Percentiles rank a stretch among this genome's conserved stretches.
Evolutionary conservation across 2,797 vertebrate genomes (phyloP).

Genomic region (Urosaurus nigricauda): DNA sequence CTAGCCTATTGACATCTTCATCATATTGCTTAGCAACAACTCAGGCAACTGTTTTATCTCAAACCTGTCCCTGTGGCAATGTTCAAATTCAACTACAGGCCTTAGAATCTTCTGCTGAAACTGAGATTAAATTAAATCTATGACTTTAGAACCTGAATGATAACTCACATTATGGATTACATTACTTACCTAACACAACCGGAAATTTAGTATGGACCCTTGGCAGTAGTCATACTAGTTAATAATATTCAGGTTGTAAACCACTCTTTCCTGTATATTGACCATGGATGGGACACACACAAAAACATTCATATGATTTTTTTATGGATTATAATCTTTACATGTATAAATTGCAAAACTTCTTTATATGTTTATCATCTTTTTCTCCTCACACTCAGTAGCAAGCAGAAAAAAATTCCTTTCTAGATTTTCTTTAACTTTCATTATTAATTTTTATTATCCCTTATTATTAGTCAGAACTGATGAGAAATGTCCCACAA

Average conservation of each 20-base stretch:
- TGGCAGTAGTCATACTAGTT: background rate
- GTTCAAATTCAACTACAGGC: background rate
- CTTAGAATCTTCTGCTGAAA: background rate
- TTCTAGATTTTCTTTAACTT: background rate
- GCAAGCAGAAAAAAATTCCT: background rate
- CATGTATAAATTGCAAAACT: background rate
- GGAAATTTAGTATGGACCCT: background rate
- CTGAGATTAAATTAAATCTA: background rate
- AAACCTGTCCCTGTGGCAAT: background rate
- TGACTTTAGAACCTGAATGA: background rate
- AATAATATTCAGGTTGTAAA: background rate
- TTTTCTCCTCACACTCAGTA: background rate
- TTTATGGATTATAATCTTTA: too few relatives aligned
- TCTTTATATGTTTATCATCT: background rate
- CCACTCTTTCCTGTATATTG: background rate
- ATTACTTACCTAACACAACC: background rate
- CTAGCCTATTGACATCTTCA: background rate
- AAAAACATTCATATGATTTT: too few relatives aligned
- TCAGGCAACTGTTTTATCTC: background rate
- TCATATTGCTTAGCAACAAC: background rate
- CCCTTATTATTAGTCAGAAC: background rate
- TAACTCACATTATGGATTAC: background rate
- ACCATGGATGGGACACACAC: background rate
- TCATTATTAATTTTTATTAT: background rate
- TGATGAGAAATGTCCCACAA: background rate